Percentiles rank a stretch among this genome's conserved stretches.
Conservation (phyloP, 2,888 invertebrate genomes). For the Orthosia cruda region DNA sequence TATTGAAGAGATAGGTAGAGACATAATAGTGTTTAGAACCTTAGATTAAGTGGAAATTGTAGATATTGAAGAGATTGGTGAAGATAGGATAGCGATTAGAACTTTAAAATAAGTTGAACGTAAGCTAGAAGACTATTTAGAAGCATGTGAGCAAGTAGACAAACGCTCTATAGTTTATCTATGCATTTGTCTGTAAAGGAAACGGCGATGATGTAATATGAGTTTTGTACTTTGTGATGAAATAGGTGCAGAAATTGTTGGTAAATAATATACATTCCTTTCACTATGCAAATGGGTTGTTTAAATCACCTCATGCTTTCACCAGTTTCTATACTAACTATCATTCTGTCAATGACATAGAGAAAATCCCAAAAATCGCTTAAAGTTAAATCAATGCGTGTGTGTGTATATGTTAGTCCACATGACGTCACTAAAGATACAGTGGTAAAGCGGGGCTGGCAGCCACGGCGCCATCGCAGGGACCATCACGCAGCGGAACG, state of each 20-base stretch:
- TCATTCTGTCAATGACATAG: neutral
- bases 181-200: too few relatives aligned
- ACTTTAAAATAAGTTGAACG: neutral
- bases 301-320: neutral
- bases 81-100: too few relatives aligned
- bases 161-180: neutral
- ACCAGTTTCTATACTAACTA: neutral
- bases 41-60: too few relatives aligned
- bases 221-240: neutral
- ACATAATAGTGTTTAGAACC: neutral
- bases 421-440: constrained; percentile 60
- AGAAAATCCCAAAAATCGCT: neutral
- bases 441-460: constrained; percentile 65
- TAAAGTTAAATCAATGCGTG: constrained; percentile 9
- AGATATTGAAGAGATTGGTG: too few relatives aligned
- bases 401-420: constrained; percentile 39
- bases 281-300: neutral
- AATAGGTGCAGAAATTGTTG: neutral
- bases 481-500: constrained; percentile 56
- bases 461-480: constrained; percentile 62
- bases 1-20: neutral
- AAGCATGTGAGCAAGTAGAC: neutral
- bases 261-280: neutral
- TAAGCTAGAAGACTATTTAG: neutral
- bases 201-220: neutral